Evolutionary conservation across 2,797 vertebrate species (phyloP).

Genomic region (Aeoliscus strigatus): DNA sequence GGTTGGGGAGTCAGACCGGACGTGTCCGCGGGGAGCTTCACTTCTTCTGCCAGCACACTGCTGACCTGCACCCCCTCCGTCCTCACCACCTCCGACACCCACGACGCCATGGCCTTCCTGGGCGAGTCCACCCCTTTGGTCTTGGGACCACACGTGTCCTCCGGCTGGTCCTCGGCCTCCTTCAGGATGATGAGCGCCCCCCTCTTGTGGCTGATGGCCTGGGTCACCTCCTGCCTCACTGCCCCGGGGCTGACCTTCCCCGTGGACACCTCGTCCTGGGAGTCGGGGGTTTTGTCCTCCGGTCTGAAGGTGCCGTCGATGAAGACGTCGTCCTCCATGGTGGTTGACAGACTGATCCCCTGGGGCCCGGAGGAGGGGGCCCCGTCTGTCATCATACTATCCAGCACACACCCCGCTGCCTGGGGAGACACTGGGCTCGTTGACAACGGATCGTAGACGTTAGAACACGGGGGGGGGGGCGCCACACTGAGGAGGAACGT

Average conservation of each 20-base stretch:
- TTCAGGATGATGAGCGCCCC: conserved; percentile 81
- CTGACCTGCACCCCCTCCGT: conserved; percentile 21
- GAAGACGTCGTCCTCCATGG: conserved; percentile 79
- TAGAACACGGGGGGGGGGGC: conserved; percentile 44
- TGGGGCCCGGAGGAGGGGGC: conserved; percentile 64
- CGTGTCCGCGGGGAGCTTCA: conserved; percentile 34
- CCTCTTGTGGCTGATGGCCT: conserved; percentile 74
- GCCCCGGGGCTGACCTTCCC: conserved; percentile 67
- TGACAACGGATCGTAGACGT: conserved; percentile 41
- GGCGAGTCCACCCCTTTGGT: conserved; percentile 53
- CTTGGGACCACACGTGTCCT: conserved; percentile 5
- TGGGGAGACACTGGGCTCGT: conserved; percentile 83
- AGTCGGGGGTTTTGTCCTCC: conserved; percentile 51
- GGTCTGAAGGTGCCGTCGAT: conserved; percentile 71
- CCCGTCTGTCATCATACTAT: conserved; percentile 81
- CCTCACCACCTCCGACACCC: conserved; percentile 60
- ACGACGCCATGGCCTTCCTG: conserved; percentile 67
- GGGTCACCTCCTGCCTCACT: conserved; percentile 78
- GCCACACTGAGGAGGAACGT: too few relatives aligned
- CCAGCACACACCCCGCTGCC: conserved; percentile 79
- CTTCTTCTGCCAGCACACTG: conserved; percentile 18
- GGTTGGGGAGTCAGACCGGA: too few relatives aligned
- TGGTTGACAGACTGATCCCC: conserved; percentile 62
- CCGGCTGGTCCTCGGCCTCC: conserved; percentile 70
- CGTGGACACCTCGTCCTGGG: conserved; percentile 60